Percentiles rank a stretch among this genome's conserved stretches.
phyloP scores from a whole-genome alignment of 2,888 invertebrate genomes.

The Chaetogeoica ovagalla region DNA sequence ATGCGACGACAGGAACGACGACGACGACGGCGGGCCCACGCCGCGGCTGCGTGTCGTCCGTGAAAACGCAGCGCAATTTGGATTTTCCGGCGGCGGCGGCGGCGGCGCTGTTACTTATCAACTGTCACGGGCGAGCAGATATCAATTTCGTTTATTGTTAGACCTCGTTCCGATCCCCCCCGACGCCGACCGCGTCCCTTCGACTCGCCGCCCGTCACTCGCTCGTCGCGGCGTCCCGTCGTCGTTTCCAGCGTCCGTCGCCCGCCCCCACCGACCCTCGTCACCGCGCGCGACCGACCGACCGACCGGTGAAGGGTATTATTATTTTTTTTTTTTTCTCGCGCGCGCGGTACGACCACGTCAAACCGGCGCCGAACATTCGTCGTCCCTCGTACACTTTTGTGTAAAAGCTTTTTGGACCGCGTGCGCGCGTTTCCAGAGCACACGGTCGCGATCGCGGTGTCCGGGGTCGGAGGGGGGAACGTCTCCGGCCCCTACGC shows the following conservation, averaged over 20 bases:
- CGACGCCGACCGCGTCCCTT: not conserved
- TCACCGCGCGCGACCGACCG: no score
- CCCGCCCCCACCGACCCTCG: no score
- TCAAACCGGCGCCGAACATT: slow-evolving; percentile 50
- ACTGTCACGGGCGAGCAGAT: slow-evolving; percentile 49
- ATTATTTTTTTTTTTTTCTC: slow-evolving; percentile 1
- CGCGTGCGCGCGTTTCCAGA: not conserved
- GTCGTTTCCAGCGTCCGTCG: no score
- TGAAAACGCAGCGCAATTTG: slow-evolving; percentile 27
- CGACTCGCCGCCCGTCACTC: not conserved
- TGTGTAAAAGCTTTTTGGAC: slow-evolving; percentile 47
- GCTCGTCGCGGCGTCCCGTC: not conserved
- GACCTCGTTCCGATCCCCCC: slow-evolving; percentile 3
- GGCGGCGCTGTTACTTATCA: slow-evolving; percentile 38
- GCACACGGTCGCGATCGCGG: not conserved
- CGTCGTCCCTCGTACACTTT: slow-evolving; percentile 13
- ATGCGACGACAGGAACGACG: not conserved
- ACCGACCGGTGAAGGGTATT: no score
- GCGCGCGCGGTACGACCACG: slow-evolving; percentile 4
- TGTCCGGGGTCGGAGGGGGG: not conserved
- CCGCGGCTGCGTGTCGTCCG: not conserved
- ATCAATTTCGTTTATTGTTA: slow-evolving; percentile 51
- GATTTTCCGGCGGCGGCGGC: not conserved
- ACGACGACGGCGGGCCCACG: not conserved
- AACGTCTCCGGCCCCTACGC: not conserved